Conservation (phyloP, 2,888 invertebrate species). For the Laothoe populi region DNA sequence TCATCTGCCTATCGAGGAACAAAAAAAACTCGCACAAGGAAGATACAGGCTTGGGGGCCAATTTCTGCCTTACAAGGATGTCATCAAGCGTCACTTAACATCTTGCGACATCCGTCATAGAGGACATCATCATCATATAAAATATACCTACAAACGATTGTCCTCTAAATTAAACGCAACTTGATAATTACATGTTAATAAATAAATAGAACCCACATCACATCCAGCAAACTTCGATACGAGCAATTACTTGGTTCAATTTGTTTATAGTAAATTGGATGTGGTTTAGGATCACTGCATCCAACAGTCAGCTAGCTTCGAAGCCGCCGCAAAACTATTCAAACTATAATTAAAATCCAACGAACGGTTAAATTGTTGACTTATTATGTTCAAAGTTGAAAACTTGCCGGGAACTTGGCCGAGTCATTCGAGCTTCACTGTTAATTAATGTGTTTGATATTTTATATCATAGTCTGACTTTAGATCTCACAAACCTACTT, state of each 20-base stretch:
- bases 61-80: no score
- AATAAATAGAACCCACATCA: neutral
- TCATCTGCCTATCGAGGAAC: no score
- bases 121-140: neutral
- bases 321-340: constrained; percentile 24
- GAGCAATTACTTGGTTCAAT: constrained; percentile 45
- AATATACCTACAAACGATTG: neutral
- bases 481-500: neutral
- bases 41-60: no score
- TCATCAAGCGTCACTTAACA: no score
- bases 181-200: neutral
- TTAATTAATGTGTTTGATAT: constrained; percentile 15
- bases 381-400: constrained; percentile 17
- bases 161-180: neutral
- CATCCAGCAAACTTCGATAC: constrained; percentile 31
- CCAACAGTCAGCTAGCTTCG: constrained; percentile 37
- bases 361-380: constrained; percentile 23
- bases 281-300: constrained; percentile 50
- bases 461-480: constrained; percentile 1
- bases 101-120: neutral
- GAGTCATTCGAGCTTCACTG: neutral
- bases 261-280: constrained; percentile 60
- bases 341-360: constrained; percentile 26
- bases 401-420: constrained; percentile 11
- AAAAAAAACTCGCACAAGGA: no score